These are phyloP conservation scores for Abramis brama DNA, from an alignment of 2,113 vertebrate genomes.

Conservation along the genomic window DNA sequence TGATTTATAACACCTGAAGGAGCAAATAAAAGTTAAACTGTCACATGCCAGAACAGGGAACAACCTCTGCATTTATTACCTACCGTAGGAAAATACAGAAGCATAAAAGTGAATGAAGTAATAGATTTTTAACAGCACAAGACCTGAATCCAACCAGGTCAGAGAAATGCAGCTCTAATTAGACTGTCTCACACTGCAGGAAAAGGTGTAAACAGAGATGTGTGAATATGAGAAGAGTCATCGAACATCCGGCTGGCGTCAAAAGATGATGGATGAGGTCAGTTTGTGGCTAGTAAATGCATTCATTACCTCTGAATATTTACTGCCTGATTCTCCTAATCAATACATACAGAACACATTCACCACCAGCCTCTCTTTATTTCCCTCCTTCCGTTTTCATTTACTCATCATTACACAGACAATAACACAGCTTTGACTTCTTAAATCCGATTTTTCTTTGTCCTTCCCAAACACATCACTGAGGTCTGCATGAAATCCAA, in stretches of 20 bases:
- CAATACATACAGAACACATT: constrained; percentile 38
- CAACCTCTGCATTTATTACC: neutral
- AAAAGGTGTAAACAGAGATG: constrained; percentile 40
- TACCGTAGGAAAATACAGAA: neutral
- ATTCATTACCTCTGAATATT: constrained; percentile 58
- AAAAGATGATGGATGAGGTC: constrained; percentile 53
- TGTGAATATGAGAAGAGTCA: constrained; percentile 43
- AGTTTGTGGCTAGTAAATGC: constrained; percentile 49
- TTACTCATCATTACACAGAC: neutral
- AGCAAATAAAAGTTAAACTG: constrained; percentile 15
- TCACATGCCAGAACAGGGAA: neutral
- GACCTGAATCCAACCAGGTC: constrained; percentile 7
- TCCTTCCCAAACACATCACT: neutral
- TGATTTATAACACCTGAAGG: constrained; percentile 8
- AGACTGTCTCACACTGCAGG: constrained; percentile 34
- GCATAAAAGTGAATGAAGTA: constrained; percentile 3
- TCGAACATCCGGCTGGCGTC: constrained; percentile 40
- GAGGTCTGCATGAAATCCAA: neutral
- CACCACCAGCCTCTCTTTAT: neutral
- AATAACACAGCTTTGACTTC: neutral
- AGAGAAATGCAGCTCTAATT: constrained; percentile 22
- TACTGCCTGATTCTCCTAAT: constrained; percentile 51
- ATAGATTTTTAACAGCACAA: constrained; percentile 12
- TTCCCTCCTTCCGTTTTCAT: neutral
- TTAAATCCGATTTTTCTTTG: neutral